Evolutionary conservation across 2,113 vertebrate genomes (phyloP), one percentile per base, ranked within the genome.

Genomic region (Syngnathus floridae): DNA sequence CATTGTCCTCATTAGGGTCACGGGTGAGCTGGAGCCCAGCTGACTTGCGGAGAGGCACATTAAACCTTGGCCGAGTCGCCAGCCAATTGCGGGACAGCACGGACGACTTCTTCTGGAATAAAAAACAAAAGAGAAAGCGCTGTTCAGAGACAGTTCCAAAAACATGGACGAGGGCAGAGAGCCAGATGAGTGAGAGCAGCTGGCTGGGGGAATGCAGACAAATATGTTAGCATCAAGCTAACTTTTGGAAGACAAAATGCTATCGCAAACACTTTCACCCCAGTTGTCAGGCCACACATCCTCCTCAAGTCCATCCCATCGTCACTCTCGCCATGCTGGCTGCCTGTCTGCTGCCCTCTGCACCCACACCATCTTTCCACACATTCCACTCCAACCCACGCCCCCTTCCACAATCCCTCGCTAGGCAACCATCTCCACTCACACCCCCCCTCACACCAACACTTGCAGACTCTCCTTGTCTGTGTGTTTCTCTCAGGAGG

Each of bases 311-410:
- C 73, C 58, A 67, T 73, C 72, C 21, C 55, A 55, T 36, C 26
- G 8, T 65, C 76, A 67, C 64, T 62, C 62, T 78, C 59, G 41
- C 74, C 81, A 68, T 60, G 65, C 71, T 60, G 61, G 36, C 70
- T 49, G 78, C 85, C 86, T 88, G 87, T 79, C 80, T 69, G 75
- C 74, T 84, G 86, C 77, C 88, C 84, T 84, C 80, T 86, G 82
- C 82, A 78, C 84, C 70, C 75, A 0, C 35, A 4, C 74, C 80
- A 78, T 86, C 77, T 64, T 43, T 67, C 58, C 74, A 74, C 72
- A 75, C 75, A 80, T 87, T 83, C 86, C 37, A 58, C 70, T 45
- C 41, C 41, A 45, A 14, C 41, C 41, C 41, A 14, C 41, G 13
- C 41, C 61, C 67, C 26, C 26, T 31, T 3, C 26, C 26, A 31